phyloP scores from a whole-genome alignment of 2,888 invertebrate genomes.

The Epistrophe grossulariae region DNA sequence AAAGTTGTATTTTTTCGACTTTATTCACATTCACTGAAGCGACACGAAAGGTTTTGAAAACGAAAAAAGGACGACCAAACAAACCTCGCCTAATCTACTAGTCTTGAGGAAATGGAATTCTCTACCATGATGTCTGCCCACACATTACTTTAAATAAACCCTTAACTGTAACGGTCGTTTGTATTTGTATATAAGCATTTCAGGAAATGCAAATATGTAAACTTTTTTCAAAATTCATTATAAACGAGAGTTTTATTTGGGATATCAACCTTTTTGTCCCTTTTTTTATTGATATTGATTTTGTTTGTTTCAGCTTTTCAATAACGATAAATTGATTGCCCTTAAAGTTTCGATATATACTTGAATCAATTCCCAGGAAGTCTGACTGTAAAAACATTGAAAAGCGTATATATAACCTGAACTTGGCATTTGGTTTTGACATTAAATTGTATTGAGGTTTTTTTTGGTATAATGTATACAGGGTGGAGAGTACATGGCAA shows the following conservation, averaged over 20 bases:
- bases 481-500: too few relatives aligned
- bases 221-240: constrained; percentile 1
- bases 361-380: neutral
- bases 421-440: neutral
- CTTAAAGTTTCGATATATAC: neutral
- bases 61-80: neutral
- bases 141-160: neutral
- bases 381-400: neutral
- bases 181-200: neutral
- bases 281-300: constrained; percentile 25
- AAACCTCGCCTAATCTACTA: constrained; percentile 22
- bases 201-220: constrained; percentile 28
- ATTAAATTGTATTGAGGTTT: neutral
- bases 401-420: neutral
- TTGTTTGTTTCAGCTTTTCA: neutral
- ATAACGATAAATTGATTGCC: constrained; percentile 12
- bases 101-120: constrained; percentile 36
- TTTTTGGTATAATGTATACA: too few relatives aligned
- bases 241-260: neutral
- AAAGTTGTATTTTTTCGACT: neutral
- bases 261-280: neutral
- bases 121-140: neutral
- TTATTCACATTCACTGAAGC: constrained; percentile 11
- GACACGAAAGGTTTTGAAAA: neutral
- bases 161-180: neutral